These are phyloP conservation scores for Porphyrio hochstetteri DNA, from an alignment of 2,113 vertebrate species.

Conservation along the genomic window DNA sequence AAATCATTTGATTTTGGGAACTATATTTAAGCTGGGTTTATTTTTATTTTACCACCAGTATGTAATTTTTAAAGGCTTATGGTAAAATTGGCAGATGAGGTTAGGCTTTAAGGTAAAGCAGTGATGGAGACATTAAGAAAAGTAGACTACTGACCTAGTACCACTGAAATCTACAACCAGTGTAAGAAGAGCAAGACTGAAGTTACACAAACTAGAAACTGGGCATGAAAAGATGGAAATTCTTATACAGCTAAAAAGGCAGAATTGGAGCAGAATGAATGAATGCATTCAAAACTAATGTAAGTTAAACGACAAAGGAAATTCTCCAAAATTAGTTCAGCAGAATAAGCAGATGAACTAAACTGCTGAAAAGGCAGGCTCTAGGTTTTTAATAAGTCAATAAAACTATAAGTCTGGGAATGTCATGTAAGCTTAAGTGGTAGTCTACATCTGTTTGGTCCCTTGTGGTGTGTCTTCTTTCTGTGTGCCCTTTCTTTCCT, in stretches of 20 bases:
- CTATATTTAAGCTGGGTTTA: not conserved
- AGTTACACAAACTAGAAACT: not conserved
- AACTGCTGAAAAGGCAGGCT: slow-evolving; percentile 1
- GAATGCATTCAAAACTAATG: not conserved
- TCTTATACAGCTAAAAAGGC: not conserved
- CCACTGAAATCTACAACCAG: not conserved
- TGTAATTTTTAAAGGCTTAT: not conserved
- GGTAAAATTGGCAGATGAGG: not conserved
- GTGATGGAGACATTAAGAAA: not conserved
- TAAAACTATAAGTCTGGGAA: not conserved
- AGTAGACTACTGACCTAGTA: not conserved
- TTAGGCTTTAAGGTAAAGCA: not conserved
- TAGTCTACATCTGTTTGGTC: not conserved
- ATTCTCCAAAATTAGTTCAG: not conserved
- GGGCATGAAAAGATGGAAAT: not conserved
- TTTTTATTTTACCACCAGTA: not conserved
- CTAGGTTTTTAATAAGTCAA: not conserved
- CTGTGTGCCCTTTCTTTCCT: not conserved
- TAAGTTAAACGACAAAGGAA: not conserved
- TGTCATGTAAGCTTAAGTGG: not conserved
- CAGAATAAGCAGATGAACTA: not conserved
- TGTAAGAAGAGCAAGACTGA: not conserved
- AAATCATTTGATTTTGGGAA: not conserved
- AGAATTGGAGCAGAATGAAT: not conserved
- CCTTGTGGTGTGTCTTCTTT: not conserved